Evolutionary conservation across 2,797 vertebrate species (phyloP).

Genomic region (Enteromius afrohamiltoni): DNA sequence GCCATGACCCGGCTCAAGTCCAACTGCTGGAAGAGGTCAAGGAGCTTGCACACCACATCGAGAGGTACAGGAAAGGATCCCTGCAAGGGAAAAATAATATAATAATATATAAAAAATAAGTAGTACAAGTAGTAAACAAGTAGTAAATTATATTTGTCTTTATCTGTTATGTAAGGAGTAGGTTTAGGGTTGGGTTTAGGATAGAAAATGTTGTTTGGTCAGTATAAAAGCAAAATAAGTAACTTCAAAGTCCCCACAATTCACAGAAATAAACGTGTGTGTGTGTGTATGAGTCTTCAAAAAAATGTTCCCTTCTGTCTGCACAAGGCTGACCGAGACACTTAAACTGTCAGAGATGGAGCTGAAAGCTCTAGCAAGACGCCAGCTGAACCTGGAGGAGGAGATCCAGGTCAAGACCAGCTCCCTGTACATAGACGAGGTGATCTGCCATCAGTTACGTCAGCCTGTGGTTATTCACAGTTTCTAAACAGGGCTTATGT

Average conservation of each 20-base stretch:
- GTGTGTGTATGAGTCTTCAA: background rate
- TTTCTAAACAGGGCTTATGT: slow-evolving; percentile 72
- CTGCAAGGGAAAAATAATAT: too few relatives aligned
- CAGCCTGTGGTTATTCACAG: slow-evolving; percentile 77
- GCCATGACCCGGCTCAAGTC: slow-evolving; percentile 80
- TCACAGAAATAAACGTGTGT: background rate
- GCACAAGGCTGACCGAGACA: slow-evolving; percentile 77
- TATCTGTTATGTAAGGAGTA: background rate
- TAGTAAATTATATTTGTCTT: background rate
- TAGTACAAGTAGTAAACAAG: too few relatives aligned
- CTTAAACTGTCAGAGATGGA: slow-evolving; percentile 76
- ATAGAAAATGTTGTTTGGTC: background rate
- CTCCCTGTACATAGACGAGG: slow-evolving; percentile 89
- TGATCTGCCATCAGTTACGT: slow-evolving; percentile 84
- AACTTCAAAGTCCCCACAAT: background rate
- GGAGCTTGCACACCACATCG: slow-evolving; percentile 77
- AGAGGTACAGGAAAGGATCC: slow-evolving; percentile 73
- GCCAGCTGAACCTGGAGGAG: slow-evolving; percentile 86
- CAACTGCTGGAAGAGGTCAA: slow-evolving; percentile 82
- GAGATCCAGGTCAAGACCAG: slow-evolving; percentile 84
- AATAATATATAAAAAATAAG: too few relatives aligned
- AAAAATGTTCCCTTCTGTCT: background rate
- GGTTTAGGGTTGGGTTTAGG: background rate
- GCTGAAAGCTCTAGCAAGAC: slow-evolving; percentile 77
- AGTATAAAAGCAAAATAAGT: background rate